Evolutionary conservation across 1,140 invertebrate genomes (phyloP).

Genomic region (Batillaria attramentaria): DNA sequence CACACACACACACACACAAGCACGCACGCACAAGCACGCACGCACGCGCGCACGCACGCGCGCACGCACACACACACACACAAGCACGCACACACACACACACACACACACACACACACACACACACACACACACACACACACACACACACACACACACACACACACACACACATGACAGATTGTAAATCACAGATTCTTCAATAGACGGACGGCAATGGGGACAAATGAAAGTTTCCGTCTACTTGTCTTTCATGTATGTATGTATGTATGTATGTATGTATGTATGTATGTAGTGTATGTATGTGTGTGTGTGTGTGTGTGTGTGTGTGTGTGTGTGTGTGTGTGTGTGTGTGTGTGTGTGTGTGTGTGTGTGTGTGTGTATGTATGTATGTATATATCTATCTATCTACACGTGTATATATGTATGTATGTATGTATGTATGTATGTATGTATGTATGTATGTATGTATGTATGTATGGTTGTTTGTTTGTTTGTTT

Average conservation of each 20-base stretch:
- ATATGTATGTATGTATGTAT: not conserved
- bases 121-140: conserved; percentile 16
- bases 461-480: too few species aligned
- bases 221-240: too few species aligned
- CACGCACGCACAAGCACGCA: not conserved
- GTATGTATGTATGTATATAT: conserved; percentile 1
- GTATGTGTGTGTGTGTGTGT: not conserved
- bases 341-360: not conserved
- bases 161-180: conserved; percentile 2
- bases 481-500: too few species aligned
- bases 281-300: too few species aligned
- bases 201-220: too few species aligned
- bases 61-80: not conserved
- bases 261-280: too few species aligned
- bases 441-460: not conserved
- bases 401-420: too few species aligned
- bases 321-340: not conserved
- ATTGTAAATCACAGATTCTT: too few species aligned
- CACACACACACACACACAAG: conserved; percentile 4
- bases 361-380: not conserved
- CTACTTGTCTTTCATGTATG: too few species aligned
- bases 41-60: not conserved
- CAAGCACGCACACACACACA: conserved; percentile 1
- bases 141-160: not conserved
- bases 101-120: conserved; percentile 9